Evolutionary conservation across 2,797 vertebrate species (phyloP).

Genomic region (Microtus californicus): DNA sequence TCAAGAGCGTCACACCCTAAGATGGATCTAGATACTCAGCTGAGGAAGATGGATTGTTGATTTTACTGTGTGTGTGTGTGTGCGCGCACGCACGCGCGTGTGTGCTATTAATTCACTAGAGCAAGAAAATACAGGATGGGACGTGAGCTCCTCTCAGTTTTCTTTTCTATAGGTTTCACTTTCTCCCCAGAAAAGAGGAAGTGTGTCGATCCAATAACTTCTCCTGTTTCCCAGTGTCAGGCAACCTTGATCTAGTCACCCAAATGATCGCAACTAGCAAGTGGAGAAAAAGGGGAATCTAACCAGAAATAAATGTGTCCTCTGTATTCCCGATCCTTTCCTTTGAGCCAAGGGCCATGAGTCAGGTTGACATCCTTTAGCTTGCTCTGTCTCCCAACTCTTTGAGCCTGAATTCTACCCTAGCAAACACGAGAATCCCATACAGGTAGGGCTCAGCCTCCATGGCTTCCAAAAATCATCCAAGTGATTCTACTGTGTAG

Average conservation of each 20-base stretch:
- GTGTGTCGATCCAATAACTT: neutral
- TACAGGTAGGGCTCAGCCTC: neutral
- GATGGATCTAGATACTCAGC: conserved; percentile 29
- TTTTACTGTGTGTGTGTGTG: neutral
- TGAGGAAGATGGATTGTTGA: conserved; percentile 16
- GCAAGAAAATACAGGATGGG: conserved; percentile 50
- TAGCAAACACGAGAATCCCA: neutral
- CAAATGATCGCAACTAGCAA: neutral
- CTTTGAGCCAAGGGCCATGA: neutral
- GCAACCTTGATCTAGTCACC: neutral
- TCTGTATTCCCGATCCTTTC: neutral
- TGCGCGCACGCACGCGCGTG: no score
- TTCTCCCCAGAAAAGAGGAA: neutral
- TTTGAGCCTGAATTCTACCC: neutral
- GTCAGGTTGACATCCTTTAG: neutral
- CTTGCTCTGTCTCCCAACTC: neutral
- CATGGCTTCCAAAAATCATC: conserved; percentile 35
- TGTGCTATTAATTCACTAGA: neutral
- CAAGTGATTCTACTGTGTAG: neutral
- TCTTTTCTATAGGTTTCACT: neutral
- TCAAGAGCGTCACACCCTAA: neutral
- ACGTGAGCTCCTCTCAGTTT: conserved; percentile 41
- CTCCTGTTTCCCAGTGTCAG: neutral
- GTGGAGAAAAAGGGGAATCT: neutral
- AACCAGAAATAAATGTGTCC: neutral